Evolutionary conservation across 2,113 vertebrate genomes (phyloP), one percentile per base, ranked within the genome.

Genomic region (Nycticorax nycticorax): DNA sequence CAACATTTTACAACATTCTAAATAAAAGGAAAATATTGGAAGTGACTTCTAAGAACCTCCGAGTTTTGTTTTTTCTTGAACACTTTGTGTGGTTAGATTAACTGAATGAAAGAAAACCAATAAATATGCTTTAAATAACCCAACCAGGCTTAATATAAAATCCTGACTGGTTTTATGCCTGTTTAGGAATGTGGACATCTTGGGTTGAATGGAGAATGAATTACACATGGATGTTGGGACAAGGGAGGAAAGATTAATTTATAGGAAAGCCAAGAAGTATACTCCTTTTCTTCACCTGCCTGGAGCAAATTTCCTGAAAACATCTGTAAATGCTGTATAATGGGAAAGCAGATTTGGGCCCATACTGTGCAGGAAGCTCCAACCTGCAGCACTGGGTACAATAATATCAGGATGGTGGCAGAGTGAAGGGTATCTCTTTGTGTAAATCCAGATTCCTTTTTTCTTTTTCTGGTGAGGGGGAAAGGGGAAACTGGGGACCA

Each of bases 311-410:
- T 93, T 96, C 94, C 86, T 96, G 94, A 71, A 80, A 93, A 89
- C 90, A 94, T 97, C 96, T 97, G 96, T 93, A 95, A 95, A 91
- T 76, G 77, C 66, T 82, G 91, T 85, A 5, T 56, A 64, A 79
- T 68, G 78, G 57, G 64, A 92, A 89, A 96, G 89, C 79, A 93
- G 87, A 82, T 47, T 82, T 92, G 82, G 57, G 90, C 55, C 66
- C 93, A 88, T 23, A 92, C 92, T 91, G 95, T 92, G 94, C 92
- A 94, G 93, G 86, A 96, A 96, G 93, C 93, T 92, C 73, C 68
- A 86, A 50, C n/a, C 72, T 93, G 91, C 84, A 83, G 81, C 71
- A 37, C 83, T 86, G 91, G 39, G 60, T 92, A 24, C 89, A 87
- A 62, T 88, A 94, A 75, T 69, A 66, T 32, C 47, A 66, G 86